A percentile compares a stretch with the other conserved stretches of the same genome.
Evolutionary conservation across 2,113 vertebrate species (phyloP).

Genomic region (Catharus minimus): DNA sequence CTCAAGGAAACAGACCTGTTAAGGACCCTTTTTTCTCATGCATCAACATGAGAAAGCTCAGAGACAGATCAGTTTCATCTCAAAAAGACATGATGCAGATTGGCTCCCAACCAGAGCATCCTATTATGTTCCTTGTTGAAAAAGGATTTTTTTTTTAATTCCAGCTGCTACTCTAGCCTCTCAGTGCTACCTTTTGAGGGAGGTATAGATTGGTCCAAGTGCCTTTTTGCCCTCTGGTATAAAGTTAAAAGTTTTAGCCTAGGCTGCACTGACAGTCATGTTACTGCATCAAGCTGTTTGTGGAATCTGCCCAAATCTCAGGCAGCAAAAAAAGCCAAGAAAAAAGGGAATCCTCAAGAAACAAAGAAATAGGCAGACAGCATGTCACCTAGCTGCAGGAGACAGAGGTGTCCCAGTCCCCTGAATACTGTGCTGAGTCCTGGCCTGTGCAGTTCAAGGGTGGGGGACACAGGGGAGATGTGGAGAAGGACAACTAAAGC

Average conservation of each 20-base stretch:
- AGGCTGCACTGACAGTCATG: not conserved
- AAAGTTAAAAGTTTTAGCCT: not conserved
- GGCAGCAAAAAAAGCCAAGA: not conserved
- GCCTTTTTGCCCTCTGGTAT: not conserved
- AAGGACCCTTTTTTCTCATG: not conserved
- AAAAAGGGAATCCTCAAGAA: not conserved
- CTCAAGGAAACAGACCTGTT: not conserved
- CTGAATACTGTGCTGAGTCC: not conserved
- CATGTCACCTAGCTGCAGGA: not conserved
- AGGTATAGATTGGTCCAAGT: not conserved
- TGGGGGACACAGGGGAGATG: not conserved
- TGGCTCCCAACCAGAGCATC: not conserved
- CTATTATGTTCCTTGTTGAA: not conserved
- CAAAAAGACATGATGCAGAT: not conserved
- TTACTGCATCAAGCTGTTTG: not conserved
- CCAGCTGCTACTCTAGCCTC: not conserved
- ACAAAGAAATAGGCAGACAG: not conserved
- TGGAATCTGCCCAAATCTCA: not conserved
- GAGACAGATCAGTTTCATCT: not conserved
- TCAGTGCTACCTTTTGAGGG: not conserved
- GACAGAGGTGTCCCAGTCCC: not conserved
- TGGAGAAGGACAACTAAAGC: not conserved
- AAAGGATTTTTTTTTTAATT: not conserved
- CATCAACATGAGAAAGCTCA: not conserved
- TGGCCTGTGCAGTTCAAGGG: not conserved